Percentiles rank a stretch among this genome's conserved stretches.
phyloP scores from a whole-genome alignment of 1,140 invertebrate species.

The Musca vetustissima region DNA sequence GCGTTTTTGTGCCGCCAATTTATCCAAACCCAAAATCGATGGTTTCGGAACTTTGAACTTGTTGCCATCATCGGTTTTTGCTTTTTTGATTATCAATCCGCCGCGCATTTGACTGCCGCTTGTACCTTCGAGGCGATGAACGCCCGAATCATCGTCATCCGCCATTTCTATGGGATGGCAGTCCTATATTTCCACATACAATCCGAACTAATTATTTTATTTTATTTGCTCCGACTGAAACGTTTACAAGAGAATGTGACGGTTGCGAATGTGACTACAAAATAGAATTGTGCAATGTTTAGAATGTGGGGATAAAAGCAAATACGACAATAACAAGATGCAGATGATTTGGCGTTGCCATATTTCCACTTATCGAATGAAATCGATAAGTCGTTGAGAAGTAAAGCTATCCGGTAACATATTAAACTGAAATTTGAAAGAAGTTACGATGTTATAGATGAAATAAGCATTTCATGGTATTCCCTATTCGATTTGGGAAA shows the following conservation, averaged over 20 bases:
- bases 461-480: no score
- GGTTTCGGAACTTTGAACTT: conserved; percentile 78
- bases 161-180: background rate
- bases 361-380: no score
- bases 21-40: conserved; percentile 85
- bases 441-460: no score
- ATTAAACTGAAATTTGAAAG: no score
- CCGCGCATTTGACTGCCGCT: conserved; percentile 59
- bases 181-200: conserved; percentile 60
- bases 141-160: conserved; percentile 46
- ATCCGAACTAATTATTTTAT: conserved; percentile 79
- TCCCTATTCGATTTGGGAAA: no score
- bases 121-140: conserved; percentile 84
- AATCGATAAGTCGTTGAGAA: no score
- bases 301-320: no score
- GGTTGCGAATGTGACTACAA: background rate
- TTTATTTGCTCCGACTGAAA: background rate
- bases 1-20: conserved; percentile 73
- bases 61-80: conserved; percentile 57
- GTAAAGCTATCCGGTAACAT: no score
- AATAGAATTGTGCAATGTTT: no score
- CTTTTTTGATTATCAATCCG: conserved; percentile 81
- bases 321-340: no score
- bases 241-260: conserved; percentile 13
- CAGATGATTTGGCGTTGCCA: no score